A percentile compares a stretch with the other conserved stretches of the same genome.
Evolutionary conservation across 1,140 invertebrate genomes (phyloP).

Genomic region (Drosophila teissieri): DNA sequence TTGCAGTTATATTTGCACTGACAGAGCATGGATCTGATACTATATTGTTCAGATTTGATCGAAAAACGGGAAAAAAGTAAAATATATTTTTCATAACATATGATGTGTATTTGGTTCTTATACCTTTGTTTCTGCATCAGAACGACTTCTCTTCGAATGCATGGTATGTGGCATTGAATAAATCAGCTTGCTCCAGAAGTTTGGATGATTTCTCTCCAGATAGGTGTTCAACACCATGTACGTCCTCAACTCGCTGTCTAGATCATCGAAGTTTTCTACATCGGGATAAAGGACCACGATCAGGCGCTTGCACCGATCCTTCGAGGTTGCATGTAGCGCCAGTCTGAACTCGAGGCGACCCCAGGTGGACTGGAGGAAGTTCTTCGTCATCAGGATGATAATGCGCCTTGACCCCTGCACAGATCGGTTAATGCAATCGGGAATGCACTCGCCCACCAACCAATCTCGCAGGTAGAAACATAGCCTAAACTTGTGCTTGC

Average conservation of each 20-base stretch:
- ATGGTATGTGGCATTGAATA: constrained; percentile 34
- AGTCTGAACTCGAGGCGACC: constrained; percentile 27
- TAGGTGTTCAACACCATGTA: constrained; percentile 44
- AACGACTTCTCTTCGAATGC: neutral
- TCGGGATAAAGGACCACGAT: constrained; percentile 43
- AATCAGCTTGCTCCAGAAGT: constrained; percentile 41
- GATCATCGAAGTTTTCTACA: constrained; percentile 28
- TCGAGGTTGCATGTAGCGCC: constrained; percentile 26
- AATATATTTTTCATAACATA: no score
- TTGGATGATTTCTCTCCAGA: constrained; percentile 12
- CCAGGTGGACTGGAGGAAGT: constrained; percentile 33
- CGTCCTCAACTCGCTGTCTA: constrained; percentile 22
- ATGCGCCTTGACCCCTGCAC: constrained; percentile 30
- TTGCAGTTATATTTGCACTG: no score
- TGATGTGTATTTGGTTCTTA: neutral
- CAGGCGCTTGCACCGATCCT: constrained; percentile 36
- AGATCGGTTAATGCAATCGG: constrained; percentile 27
- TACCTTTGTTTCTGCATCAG: neutral
- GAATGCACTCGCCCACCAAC: constrained; percentile 21
- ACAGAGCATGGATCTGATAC: no score
- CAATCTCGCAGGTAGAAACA: constrained; percentile 31
- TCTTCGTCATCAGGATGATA: constrained; percentile 35
- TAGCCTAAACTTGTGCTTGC: constrained; percentile 3
- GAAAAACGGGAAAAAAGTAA: no score
- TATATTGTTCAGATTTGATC: no score